Evolutionary conservation across 1,140 invertebrate species (phyloP), one percentile per base, ranked within the genome.

Genomic region (Lepidostoma basale): DNA sequence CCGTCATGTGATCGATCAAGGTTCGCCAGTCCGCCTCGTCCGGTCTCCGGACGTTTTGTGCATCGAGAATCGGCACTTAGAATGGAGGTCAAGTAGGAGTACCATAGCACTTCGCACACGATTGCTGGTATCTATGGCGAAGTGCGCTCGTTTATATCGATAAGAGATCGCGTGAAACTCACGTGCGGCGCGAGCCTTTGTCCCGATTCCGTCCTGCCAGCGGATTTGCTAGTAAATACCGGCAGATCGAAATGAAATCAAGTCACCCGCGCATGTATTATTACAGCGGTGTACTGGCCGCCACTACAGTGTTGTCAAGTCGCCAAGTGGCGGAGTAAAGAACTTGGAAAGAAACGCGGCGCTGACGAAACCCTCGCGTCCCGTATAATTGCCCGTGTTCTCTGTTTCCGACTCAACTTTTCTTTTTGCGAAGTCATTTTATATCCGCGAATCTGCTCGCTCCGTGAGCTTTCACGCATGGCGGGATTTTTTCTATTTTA

Each of bases 221-320:
- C n/a, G n/a, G n/a, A n/a, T n/a, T n/a, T n/a, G n/a, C n/a, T n/a
- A n/a, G n/a, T n/a, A n/a, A n/a, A n/a, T n/a, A n/a, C n/a, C n/a
- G n/a, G n/a, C n/a, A n/a, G n/a, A n/a, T 36, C 5, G 5, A 3
- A 36, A 36, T 12, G 9, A 36, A 16, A 30, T 54, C 49, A 54
- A 20, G 25, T 30, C 25, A 30, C 14, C 5, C 33, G 33, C 16
- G 26, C 14, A 14, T 54, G 14, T 54, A 1, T 12, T 3, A n/a
- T 9, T 36, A 36, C 14, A 2, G 5, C 23, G 10, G 22, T 25
- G 3, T 52, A 54, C 10, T n/a, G 25, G 6, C 20, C 22, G 20
- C 25, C 20, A 30, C 23, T 54, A 54, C 49, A 59, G 33, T 59
- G 54, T 59, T 40, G 54, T 59, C 54, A 59, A 33, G 23, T 59